These are phyloP conservation scores for Apotomis turbidana DNA, from an alignment of 2,888 invertebrate species.

Conservation along the genomic window DNA sequence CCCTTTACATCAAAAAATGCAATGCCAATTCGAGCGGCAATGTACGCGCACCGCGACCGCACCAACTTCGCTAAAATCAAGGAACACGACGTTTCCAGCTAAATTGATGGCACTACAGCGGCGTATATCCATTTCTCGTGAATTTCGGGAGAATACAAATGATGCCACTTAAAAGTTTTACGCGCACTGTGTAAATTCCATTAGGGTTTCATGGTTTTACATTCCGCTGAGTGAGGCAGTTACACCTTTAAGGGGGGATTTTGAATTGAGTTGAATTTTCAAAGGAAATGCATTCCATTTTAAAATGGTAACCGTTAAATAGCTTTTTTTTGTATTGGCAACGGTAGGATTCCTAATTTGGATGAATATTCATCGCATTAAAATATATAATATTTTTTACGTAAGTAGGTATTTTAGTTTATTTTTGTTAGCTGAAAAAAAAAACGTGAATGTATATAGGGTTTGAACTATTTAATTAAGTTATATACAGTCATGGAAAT, in stretches of 20 bases:
- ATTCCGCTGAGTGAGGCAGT: constrained; percentile 61
- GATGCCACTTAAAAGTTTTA: constrained; percentile 78
- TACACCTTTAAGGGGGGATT: constrained; percentile 56
- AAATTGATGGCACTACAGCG: constrained; percentile 41
- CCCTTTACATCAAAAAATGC: neutral
- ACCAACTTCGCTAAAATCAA: constrained; percentile 17
- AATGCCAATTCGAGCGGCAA: neutral
- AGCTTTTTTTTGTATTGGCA: neutral
- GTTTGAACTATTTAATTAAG: too few relatives aligned
- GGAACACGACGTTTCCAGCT: constrained; percentile 26
- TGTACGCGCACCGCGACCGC: constrained; percentile 3
- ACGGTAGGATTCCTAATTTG: too few relatives aligned
- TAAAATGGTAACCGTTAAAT: neutral
- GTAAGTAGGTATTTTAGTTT: too few relatives aligned
- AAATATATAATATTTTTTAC: too few relatives aligned
- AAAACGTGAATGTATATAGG: too few relatives aligned
- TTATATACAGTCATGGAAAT: too few relatives aligned
- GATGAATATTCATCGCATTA: too few relatives aligned
- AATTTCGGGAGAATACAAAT: constrained; percentile 73
- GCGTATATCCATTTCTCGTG: constrained; percentile 39
- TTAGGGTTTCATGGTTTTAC: constrained; percentile 75
- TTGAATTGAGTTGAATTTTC: constrained; percentile 47
- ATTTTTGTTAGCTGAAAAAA: too few relatives aligned
- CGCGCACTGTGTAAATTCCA: constrained; percentile 76
- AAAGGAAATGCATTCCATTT: constrained; percentile 5